Evolutionary conservation across 1,140 invertebrate genomes (phyloP).

Genomic region (Megathymus violae): DNA sequence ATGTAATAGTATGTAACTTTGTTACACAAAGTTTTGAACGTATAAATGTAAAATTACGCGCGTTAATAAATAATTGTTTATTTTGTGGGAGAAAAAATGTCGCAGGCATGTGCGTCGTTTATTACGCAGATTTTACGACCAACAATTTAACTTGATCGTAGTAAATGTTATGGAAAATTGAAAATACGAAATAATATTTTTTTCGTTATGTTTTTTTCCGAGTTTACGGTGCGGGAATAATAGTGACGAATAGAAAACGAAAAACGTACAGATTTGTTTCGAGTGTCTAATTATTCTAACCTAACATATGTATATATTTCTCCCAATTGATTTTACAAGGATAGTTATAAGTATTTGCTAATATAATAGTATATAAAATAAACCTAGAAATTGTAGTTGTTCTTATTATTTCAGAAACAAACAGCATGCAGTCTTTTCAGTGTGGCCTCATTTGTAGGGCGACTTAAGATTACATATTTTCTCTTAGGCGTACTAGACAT

Average conservation of each 20-base stretch:
- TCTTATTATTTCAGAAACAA: constrained; percentile 12
- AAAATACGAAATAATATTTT: neutral
- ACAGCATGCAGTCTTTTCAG: constrained; percentile 19
- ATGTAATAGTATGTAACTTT: too few species aligned
- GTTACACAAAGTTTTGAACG: too few species aligned
- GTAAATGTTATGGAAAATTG: constrained; percentile 7
- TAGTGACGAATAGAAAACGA: too few species aligned
- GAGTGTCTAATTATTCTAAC: too few species aligned
- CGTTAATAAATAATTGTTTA: constrained; percentile 35
- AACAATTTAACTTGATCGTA: constrained; percentile 10
- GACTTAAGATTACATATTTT: constrained; percentile 20
- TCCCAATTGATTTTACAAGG: too few species aligned
- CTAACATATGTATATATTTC: too few species aligned
- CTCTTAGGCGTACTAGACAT: constrained; percentile 8
- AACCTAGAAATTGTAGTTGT: constrained; percentile 1
- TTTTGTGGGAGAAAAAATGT: constrained; percentile 26
- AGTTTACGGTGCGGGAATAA: too few species aligned
- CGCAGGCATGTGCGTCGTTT: constrained; percentile 14
- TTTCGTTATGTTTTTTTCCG: too few species aligned
- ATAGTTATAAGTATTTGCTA: neutral
- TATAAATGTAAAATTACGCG: too few species aligned
- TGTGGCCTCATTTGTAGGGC: constrained; percentile 6
- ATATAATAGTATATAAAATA: neutral
- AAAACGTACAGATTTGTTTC: too few species aligned
- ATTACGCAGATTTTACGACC: constrained; percentile 11